phyloP scores from a whole-genome alignment of 2,797 vertebrate genomes.

The Sebastes variabilis region DNA sequence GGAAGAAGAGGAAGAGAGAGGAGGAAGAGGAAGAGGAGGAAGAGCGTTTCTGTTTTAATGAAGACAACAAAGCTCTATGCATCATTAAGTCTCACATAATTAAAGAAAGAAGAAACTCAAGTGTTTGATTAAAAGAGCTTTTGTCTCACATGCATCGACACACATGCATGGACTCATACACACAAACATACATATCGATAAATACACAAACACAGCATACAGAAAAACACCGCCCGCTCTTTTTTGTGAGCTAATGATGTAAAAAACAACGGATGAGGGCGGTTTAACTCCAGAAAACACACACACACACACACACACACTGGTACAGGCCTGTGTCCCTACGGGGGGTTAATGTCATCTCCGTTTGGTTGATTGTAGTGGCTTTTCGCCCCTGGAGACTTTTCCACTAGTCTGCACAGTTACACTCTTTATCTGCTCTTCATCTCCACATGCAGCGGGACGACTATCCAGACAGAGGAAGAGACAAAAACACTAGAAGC shows the following conservation, averaged over 20 bases:
- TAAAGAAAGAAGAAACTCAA: conserved; percentile 72
- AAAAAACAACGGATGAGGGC: conserved; percentile 47
- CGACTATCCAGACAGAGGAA: background rate
- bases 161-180: background rate
- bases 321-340: conserved; percentile 15
- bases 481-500: background rate
- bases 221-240: background rate
- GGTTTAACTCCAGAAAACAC: conserved; percentile 46
- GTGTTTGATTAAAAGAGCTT: conserved; percentile 76
- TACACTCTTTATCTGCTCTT: conserved; percentile 46
- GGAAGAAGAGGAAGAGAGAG: background rate
- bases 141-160: conserved; percentile 38
- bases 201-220: background rate
- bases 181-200: background rate
- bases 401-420: conserved; percentile 53
- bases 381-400: conserved; percentile 71
- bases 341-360: conserved; percentile 72
- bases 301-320: conserved; percentile 16
- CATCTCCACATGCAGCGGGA: conserved; percentile 40
- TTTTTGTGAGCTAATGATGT: conserved; percentile 66
- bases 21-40: background rate
- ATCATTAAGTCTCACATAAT: conserved; percentile 77
- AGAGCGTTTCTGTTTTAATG: conserved; percentile 57
- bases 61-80: conserved; percentile 62
- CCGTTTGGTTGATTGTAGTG: conserved; percentile 66